phyloP scores from a whole-genome alignment of 1,140 invertebrate species.

The Orius insidiosus region DNA sequence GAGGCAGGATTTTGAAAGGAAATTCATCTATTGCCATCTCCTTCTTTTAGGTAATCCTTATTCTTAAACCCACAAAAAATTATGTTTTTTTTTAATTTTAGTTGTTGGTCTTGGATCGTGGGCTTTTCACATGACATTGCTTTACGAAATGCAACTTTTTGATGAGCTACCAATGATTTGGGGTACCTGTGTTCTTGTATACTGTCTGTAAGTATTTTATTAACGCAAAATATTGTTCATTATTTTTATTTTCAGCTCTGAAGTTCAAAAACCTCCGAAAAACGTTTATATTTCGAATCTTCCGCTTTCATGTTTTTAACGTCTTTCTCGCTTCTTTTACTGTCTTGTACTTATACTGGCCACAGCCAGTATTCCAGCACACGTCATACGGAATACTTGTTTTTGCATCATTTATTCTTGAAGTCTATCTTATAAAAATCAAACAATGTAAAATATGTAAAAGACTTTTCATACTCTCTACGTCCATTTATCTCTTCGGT shows the following conservation, averaged over 20 bases:
- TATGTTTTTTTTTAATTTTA: conserved; percentile 14
- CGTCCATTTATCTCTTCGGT: conserved; percentile 20
- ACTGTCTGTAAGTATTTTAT: conserved; percentile 20
- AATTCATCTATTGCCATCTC: conserved; percentile 20
- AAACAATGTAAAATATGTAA: conserved; percentile 19
- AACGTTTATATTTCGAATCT: conserved; percentile 16
- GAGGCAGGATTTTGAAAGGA: conserved; percentile 20
- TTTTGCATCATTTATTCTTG: conserved; percentile 17
- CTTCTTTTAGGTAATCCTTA: conserved; percentile 20
- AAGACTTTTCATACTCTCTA: conserved; percentile 18
- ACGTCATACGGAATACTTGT: conserved; percentile 20
- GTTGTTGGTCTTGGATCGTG: conserved; percentile 22
- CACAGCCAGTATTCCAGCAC: conserved; percentile 21
- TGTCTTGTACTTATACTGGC: conserved; percentile 20
- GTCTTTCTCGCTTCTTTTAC: conserved; percentile 18
- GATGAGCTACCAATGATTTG: conserved; percentile 24
- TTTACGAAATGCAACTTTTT: conserved; percentile 24
- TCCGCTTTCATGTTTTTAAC: conserved; percentile 13
- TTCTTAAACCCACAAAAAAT: too few relatives aligned
- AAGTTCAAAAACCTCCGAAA: conserved; percentile 12
- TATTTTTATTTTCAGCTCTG: conserved; percentile 13
- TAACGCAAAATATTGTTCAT: not conserved
- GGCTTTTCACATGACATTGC: conserved; percentile 23
- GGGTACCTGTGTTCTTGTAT: conserved; percentile 21
- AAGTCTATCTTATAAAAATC: conserved; percentile 17